Evolutionary conservation across 2,888 invertebrate species (phyloP).

Genomic region (Acanthosepion lycidas): DNA sequence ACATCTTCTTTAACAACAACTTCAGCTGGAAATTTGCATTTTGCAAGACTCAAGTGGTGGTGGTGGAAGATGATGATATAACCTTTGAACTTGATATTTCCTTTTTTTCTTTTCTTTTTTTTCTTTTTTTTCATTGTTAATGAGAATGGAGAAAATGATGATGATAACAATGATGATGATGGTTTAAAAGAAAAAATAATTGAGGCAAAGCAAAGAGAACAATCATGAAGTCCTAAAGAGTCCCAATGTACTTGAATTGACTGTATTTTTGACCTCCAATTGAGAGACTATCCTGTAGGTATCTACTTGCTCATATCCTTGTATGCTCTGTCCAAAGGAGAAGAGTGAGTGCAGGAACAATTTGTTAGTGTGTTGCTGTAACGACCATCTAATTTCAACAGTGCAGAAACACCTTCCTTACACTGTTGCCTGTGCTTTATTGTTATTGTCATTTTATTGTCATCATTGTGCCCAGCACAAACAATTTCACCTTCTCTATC

Average conservation of each 20-base stretch:
- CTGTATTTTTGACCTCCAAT: not conserved
- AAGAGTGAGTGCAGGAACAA: not conserved
- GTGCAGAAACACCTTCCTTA: not conserved
- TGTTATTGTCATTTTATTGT: not conserved
- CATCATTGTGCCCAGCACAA: not conserved
- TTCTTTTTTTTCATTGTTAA: not conserved
- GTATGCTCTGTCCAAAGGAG: conserved; percentile 9
- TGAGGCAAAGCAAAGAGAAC: not conserved
- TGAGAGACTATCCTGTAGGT: not conserved
- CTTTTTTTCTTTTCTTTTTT: too few species aligned
- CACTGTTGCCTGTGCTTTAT: not conserved
- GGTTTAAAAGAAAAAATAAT: not conserved
- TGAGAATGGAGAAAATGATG: not conserved
- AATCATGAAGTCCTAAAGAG: not conserved
- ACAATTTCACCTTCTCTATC: conserved; percentile 12
- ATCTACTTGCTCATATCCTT: not conserved
- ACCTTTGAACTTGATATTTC: not conserved
- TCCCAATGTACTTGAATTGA: not conserved
- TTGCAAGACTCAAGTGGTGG: conserved; percentile 58
- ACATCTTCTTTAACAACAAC: conserved; percentile 61
- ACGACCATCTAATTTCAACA: not conserved
- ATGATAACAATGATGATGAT: not conserved
- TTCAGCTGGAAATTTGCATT: conserved; percentile 88
- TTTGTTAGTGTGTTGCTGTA: not conserved
- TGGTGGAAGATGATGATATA: not conserved